Conservation (phyloP, 2,888 invertebrate species). For the Anorthoa munda region DNA sequence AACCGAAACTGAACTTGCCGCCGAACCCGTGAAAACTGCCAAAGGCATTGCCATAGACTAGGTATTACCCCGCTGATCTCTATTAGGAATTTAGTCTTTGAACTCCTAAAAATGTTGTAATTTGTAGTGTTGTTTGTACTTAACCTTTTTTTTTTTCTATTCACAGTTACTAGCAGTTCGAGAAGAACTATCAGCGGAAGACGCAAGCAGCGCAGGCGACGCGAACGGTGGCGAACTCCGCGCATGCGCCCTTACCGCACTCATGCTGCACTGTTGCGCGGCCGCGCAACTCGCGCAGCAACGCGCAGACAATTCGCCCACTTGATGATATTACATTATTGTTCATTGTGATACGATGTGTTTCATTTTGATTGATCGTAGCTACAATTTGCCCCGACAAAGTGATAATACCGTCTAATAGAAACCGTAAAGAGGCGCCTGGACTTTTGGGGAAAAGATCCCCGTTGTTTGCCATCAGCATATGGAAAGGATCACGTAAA, state of each 20-base stretch:
- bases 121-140: not conserved
- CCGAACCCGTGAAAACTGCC: too few species aligned
- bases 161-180: slow-evolving; percentile 85
- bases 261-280: slow-evolving; percentile 98
- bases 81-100: too few species aligned
- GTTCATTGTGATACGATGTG: slow-evolving; percentile 72
- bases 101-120: not conserved
- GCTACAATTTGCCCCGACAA: not conserved
- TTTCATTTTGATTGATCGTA: slow-evolving; percentile 48
- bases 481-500: too few species aligned
- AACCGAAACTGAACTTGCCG: too few species aligned
- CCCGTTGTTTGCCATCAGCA: too few species aligned
- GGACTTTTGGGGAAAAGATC: too few species aligned
- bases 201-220: slow-evolving; percentile 75
- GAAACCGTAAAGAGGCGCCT: too few species aligned
- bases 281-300: slow-evolving; percentile 95
- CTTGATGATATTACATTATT: slow-evolving; percentile 81
- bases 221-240: slow-evolving; percentile 92
- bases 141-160: not conserved
- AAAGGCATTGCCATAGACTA: too few species aligned
- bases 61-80: too few species aligned
- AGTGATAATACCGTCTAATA: too few species aligned
- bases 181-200: slow-evolving; percentile 85
- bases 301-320: slow-evolving; percentile 75
- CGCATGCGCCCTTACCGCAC: slow-evolving; percentile 97